Percentiles rank a stretch among this genome's conserved stretches.
phyloP scores from a whole-genome alignment of 2,888 invertebrate genomes.

The Amphipoea oculea region DNA sequence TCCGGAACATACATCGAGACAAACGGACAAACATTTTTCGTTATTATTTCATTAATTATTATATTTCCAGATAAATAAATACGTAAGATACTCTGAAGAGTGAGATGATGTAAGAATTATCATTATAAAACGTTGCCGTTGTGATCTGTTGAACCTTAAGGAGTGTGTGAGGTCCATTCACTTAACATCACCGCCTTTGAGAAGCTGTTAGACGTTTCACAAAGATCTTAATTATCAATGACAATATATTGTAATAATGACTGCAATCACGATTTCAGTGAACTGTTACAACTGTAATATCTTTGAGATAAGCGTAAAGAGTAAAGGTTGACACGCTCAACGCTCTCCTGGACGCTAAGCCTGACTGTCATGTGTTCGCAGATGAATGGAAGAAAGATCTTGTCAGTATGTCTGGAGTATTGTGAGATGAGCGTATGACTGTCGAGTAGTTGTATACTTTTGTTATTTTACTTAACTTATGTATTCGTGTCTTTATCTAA shows the following conservation, averaged over 20 bases:
- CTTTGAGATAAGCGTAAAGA: slow-evolving; percentile 41
- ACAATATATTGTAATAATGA: slow-evolving; percentile 21
- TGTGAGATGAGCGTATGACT: not conserved
- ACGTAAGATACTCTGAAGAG: slow-evolving; percentile 14
- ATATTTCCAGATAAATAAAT: not conserved
- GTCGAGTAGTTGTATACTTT: not conserved
- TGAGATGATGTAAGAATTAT: slow-evolving; percentile 24
- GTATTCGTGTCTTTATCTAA: no score
- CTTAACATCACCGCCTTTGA: slow-evolving; percentile 10
- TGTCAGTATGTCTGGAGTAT: not conserved
- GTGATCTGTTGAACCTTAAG: slow-evolving; percentile 31
- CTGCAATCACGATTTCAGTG: slow-evolving; percentile 34
- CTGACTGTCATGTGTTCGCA: not conserved
- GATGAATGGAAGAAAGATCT: not conserved
- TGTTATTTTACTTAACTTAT: not conserved
- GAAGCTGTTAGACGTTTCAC: slow-evolving; percentile 1
- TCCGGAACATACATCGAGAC: not conserved
- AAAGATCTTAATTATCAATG: slow-evolving; percentile 24
- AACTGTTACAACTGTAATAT: slow-evolving; percentile 39
- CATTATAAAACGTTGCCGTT: slow-evolving; percentile 4
- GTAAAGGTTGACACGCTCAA: slow-evolving; percentile 11
- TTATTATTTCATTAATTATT: not conserved
- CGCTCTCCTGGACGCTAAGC: not conserved
- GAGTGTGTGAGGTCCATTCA: slow-evolving; percentile 24
- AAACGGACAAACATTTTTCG: not conserved